phyloP scores from a whole-genome alignment of 2,888 invertebrate species.

The Brachynemurus nebulosus region DNA sequence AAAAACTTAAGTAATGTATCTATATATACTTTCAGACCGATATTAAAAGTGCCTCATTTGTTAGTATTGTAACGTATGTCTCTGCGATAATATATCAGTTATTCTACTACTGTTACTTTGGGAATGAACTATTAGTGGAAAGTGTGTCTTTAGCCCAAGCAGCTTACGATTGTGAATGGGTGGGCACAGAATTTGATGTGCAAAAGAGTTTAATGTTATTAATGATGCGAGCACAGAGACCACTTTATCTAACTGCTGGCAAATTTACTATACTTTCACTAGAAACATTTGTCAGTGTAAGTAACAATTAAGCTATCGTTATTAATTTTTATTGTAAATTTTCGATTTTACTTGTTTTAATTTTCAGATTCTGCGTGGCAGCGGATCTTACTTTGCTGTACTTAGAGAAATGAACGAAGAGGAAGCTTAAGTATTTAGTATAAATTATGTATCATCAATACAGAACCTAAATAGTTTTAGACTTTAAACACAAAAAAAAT shows the following conservation, averaged over 20 bases:
- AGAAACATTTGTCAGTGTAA: not conserved
- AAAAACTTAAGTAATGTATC: too few relatives aligned
- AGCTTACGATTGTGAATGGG: not conserved
- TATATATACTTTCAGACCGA: too few relatives aligned
- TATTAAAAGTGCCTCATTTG: too few relatives aligned
- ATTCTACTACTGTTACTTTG: not conserved
- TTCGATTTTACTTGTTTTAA: too few relatives aligned
- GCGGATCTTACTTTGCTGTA: not conserved
- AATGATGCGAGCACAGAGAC: not conserved
- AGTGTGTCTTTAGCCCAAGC: not conserved
- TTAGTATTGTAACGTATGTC: too few relatives aligned
- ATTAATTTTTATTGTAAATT: too few relatives aligned
- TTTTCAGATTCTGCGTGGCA: not conserved
- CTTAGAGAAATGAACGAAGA: not conserved
- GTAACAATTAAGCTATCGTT: too few relatives aligned
- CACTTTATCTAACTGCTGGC: not conserved
- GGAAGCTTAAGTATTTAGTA: too few relatives aligned
- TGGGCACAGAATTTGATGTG: not conserved
- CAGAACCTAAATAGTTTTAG: too few relatives aligned
- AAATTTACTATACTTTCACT: not conserved
- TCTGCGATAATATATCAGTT: not conserved
- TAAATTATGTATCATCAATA: too few relatives aligned
- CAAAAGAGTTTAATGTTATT: constrained; percentile 1
- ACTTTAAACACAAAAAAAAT: too few relatives aligned
- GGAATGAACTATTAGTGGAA: not conserved